These are phyloP conservation scores for Odontesthes bonariensis DNA, from an alignment of 2,113 vertebrate species.

Conservation along the genomic window DNA sequence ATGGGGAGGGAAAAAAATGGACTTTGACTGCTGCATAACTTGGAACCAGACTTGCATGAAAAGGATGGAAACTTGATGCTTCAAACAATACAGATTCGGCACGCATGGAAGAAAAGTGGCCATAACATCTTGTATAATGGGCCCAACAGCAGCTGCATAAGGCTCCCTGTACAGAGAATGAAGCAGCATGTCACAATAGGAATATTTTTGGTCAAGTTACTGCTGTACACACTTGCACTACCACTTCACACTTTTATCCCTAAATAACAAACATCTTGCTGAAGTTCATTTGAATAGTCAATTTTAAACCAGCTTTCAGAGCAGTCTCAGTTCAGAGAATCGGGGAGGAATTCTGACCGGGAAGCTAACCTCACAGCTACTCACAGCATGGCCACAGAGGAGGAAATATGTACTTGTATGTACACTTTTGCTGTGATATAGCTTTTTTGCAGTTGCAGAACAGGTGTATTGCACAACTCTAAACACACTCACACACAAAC, in stretches of 20 bases:
- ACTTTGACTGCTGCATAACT: neutral
- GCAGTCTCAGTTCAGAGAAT: too few relatives aligned
- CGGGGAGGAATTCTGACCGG: too few relatives aligned
- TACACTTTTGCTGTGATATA: neutral
- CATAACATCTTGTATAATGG: neutral
- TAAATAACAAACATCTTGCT: neutral
- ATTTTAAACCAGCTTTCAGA: too few relatives aligned
- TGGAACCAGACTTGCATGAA: neutral
- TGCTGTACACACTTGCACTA: neutral
- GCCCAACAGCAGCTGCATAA: neutral
- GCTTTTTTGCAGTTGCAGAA: neutral
- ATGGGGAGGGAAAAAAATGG: neutral
- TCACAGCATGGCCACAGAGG: too few relatives aligned
- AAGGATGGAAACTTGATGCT: neutral
- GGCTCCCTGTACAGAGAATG: neutral
- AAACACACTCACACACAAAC: neutral
- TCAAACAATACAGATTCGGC: too few relatives aligned
- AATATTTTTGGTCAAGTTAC: neutral
- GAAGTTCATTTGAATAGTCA: too few relatives aligned
- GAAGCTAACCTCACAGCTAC: too few relatives aligned
- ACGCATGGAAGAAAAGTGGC: neutral
- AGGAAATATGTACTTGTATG: neutral
- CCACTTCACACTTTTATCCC: too few relatives aligned
- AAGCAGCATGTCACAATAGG: conserved; percentile 1
- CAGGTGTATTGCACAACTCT: neutral